These are phyloP conservation scores for Dysmachus trigonus DNA, from an alignment of 2,888 invertebrate species.

Conservation along the genomic window DNA sequence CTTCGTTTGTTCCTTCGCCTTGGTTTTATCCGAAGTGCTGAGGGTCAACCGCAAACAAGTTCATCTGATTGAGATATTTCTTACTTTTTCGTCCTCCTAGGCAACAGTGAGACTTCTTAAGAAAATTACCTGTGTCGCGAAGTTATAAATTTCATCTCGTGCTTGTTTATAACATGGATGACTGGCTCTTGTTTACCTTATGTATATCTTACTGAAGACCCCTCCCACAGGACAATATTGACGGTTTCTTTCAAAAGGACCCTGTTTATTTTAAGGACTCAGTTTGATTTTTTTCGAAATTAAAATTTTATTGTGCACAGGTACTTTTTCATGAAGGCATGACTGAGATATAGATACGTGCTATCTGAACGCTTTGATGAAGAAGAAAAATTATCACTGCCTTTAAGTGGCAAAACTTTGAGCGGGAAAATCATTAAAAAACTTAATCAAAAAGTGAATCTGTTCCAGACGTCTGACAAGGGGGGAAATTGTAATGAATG, in stretches of 20 bases:
- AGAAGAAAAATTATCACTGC: not conserved
- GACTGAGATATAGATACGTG: not conserved
- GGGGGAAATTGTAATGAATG: not conserved
- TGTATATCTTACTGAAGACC: not conserved
- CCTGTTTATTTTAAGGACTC: not conserved
- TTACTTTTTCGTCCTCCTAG: not conserved
- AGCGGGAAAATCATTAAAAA: not conserved
- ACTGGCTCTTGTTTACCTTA: not conserved
- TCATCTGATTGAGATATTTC: not conserved
- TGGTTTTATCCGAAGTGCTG: not conserved
- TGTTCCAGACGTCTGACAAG: not conserved
- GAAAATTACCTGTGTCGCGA: not conserved
- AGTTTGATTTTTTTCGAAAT: not conserved
- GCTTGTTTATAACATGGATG: not conserved
- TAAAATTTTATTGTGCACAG: not conserved
- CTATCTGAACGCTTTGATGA: not conserved
- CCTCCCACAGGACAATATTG: not conserved
- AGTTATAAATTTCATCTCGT: not conserved
- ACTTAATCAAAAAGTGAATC: not conserved
- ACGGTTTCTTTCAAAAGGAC: not conserved
- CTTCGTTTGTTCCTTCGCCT: not conserved
- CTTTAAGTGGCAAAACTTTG: not conserved
- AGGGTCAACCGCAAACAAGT: not conserved
- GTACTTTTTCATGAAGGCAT: not conserved
- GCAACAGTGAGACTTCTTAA: not conserved